A percentile compares a stretch with the other conserved stretches of the same genome.
phyloP scores from a whole-genome alignment of 2,113 vertebrate genomes.

The Gymnogyps californianus region DNA sequence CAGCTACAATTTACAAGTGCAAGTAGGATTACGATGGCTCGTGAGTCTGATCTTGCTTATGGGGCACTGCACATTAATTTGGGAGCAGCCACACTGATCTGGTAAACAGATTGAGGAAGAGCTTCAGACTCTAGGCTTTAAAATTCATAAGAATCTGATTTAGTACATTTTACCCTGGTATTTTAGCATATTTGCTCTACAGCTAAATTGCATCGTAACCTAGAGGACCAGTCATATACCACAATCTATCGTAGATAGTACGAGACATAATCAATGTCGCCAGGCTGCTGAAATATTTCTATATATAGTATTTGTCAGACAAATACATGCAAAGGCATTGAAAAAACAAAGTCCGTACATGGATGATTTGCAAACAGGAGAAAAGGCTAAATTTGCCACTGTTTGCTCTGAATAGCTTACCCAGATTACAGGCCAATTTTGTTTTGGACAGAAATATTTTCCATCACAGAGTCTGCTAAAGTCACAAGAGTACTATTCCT shows the following conservation, averaged over 20 bases:
- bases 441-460: constrained; percentile 56
- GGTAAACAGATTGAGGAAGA: constrained; percentile 35
- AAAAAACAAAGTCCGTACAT: constrained; percentile 30
- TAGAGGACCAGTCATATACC: not conserved
- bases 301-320: constrained; percentile 18
- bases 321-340: constrained; percentile 1
- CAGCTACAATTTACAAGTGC: not conserved
- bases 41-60: not conserved
- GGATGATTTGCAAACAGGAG: constrained; percentile 30
- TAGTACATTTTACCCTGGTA: not conserved
- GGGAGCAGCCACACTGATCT: not conserved
- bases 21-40: not conserved
- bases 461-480: constrained; percentile 32
- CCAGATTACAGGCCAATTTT: constrained; percentile 40
- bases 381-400: constrained; percentile 58
- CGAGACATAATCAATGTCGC: not conserved
- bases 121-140: constrained; percentile 10
- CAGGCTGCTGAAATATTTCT: constrained; percentile 2
- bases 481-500: not conserved
- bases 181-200: constrained; percentile 14
- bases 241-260: not conserved
- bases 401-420: constrained; percentile 49
- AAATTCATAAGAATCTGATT: constrained; percentile 49
- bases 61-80: constrained; percentile 21
- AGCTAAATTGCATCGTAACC: constrained; percentile 8